Evolutionary conservation across 2,888 invertebrate species (phyloP), one percentile per base, ranked within the genome.

Genomic region (Gandaritis pyraliata): DNA sequence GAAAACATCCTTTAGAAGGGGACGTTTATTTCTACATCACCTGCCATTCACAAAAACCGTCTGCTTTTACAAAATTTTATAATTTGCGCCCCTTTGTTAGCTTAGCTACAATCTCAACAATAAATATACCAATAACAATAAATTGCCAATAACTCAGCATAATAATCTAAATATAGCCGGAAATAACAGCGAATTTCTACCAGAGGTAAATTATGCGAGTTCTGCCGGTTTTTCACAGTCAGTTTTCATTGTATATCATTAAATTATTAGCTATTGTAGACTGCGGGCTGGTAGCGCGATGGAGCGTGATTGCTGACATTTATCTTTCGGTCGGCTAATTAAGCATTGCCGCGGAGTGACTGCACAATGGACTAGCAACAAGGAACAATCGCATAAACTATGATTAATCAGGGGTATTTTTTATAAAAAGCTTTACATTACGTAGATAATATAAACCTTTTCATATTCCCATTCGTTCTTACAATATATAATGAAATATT

Each of bases 291-390:
- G 73, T 73, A 73, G 72, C 41, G 51, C 59, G 51, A 64, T 74
- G 74, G 73, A 71, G 71, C 78, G 85, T 88, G 89, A 87, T 88
- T 86, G 83, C 83, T 80, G 82, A 82, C 88, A 88, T 88, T 87
- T 87, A 88, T 88, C 87, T 88, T 87, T 83, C 71, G 81, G 83
- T 78, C 74, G 72, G 80, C 81, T 88, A 88, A 88, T 88, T 88
- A 88, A 82, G 78, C 73, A 78, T 78, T 65, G 75, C 72, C 73
- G 75, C 75, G 72, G 72, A 75, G 74, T 78, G 74, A 45, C 65
- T 72, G 72, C 77, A 78, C 81, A 77, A 72, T 77, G 78, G 73
- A 55, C 68, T 48, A 56, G 51, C 53, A 62, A 57, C 55, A 52
- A 50, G 29, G 43, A 61, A 58, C 61, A 47, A 54, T 54, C 46